Evolutionary conservation across 2,797 vertebrate species (phyloP).

Genomic region (Ctenochaetus hawaiiensis): DNA sequence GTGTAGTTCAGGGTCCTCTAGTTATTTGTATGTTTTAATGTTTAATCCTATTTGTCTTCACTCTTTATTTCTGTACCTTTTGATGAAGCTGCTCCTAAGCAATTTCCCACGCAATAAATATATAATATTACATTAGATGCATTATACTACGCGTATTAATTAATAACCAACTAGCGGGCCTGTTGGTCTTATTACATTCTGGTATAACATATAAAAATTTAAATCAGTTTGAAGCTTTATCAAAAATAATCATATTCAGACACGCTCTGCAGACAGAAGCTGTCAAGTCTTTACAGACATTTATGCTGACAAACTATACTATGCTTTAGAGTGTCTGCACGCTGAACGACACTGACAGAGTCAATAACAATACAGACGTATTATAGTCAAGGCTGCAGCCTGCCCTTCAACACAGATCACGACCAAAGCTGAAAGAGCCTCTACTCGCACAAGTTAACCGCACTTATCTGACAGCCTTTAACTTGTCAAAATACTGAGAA

Average conservation of each 20-base stretch:
- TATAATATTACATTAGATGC: neutral
- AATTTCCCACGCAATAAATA: neutral
- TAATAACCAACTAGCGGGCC: too few relatives aligned
- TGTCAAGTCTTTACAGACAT: slow-evolving; percentile 14
- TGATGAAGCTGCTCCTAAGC: neutral
- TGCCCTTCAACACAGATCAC: slow-evolving; percentile 42
- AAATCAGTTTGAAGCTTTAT: neutral
- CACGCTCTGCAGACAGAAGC: neutral
- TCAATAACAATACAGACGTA: slow-evolving; percentile 44
- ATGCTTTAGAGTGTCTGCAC: slow-evolving; percentile 19
- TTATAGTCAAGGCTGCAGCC: slow-evolving; percentile 45
- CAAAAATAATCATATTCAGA: neutral
- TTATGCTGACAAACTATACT: slow-evolving; percentile 23
- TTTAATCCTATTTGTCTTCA: neutral
- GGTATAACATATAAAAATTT: neutral
- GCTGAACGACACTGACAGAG: slow-evolving; percentile 33
- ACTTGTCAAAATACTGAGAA: slow-evolving; percentile 27
- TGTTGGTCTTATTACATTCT: neutral
- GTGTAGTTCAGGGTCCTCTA: neutral
- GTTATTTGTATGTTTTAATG: neutral
- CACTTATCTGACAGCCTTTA: slow-evolving; percentile 29
- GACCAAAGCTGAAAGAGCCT: slow-evolving; percentile 19
- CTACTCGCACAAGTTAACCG: slow-evolving; percentile 12
- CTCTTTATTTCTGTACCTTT: neutral
- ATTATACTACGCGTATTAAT: too few relatives aligned